Evolutionary conservation across 1,140 invertebrate species (phyloP), one percentile per base, ranked within the genome.

Genomic region (Daktulosphaira vitifoliae): DNA sequence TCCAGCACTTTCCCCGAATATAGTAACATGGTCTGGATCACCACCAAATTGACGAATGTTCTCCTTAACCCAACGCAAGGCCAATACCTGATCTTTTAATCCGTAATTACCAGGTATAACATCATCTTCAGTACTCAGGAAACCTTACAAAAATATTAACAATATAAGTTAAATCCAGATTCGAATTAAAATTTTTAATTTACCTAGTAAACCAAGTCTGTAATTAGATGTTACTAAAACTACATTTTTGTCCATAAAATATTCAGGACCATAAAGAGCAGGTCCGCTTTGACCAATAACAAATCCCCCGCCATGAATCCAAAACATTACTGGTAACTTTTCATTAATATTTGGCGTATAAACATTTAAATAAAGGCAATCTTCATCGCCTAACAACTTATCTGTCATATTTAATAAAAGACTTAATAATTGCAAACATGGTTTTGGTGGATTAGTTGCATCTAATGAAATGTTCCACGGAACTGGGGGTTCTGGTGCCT

Each of bases 271-370:
- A 65, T 73, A 71, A 1, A 68, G 9, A 8, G 59, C 23, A 44
- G 65, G 66, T 52, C 62, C 52, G 1, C 68, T 70, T 22, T 69
- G 70, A 1, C 76, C 76, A 26, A 69, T 48, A 15, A 73, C 68
- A 65, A 80, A 78, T 38, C 71, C 74, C 37, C 81, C 81, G 4
- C 80, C 81, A 68, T 82, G 78, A 54, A 83, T 76, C 71, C 73
- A 83, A 2, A 82, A 73, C 72, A 82, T 75, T 0, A 82, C 78
- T 0, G 79, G 67, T 39, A 62, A 48, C 4, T 33, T 22, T 62
- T 46, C 1, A 48, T 33, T 26, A 1, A 42, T 33, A 20, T 62
- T 25, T 29, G 68, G 67, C 1, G 66, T 64, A 42, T 65, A 68
- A 22, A 68, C 49, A 33, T 68, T 68, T 18, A 68, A 48, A 50